These are phyloP conservation scores for Ephestia elutella DNA, from an alignment of 1,140 invertebrate species.

Conservation along the genomic window DNA sequence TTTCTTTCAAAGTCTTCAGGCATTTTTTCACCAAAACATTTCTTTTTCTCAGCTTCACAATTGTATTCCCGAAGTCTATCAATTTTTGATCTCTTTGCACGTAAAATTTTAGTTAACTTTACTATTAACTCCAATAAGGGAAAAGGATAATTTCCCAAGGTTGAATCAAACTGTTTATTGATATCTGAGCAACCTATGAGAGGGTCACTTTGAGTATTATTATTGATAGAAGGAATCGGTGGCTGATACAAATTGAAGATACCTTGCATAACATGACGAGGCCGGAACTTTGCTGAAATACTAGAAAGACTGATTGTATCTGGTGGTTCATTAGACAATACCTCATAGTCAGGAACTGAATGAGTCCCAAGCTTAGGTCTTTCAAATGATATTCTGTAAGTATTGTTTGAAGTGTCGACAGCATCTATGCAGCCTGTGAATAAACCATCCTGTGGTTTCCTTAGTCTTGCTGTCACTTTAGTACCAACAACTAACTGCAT, in stretches of 20 bases:
- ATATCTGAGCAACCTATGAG: slow-evolving; percentile 71
- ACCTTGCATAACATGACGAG: slow-evolving; percentile 77
- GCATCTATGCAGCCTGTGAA: slow-evolving; percentile 98
- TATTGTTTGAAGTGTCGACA: slow-evolving; percentile 96
- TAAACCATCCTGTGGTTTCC: slow-evolving; percentile 96
- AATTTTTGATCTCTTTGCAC: slow-evolving; percentile 88
- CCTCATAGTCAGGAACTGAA: slow-evolving; percentile 97
- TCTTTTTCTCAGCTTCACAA: slow-evolving; percentile 89
- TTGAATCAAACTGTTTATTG: slow-evolving; percentile 61
- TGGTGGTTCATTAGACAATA: slow-evolving; percentile 92
- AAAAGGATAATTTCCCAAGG: slow-evolving; percentile 88
- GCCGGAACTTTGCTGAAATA: slow-evolving; percentile 86
- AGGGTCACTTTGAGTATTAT: slow-evolving; percentile 68
- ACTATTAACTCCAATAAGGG: slow-evolving; percentile 91
- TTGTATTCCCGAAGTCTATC: slow-evolving; percentile 91
- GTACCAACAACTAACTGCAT: slow-evolving; percentile 97
- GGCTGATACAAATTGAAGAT: slow-evolving; percentile 57
- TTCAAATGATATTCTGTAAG: slow-evolving; percentile 98
- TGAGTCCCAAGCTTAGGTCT: slow-evolving; percentile 94
- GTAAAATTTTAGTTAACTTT: slow-evolving; percentile 88
- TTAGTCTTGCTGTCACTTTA: slow-evolving; percentile 93
- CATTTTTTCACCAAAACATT: slow-evolving; percentile 84
- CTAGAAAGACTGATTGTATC: slow-evolving; percentile 92
- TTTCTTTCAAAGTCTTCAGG: slow-evolving; percentile 90
- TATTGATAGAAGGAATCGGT: slow-evolving; percentile 33